Base-by-base conservation (phyloP, 2,797 vertebrate genomes). In the Microctenopoma steveboyesi region DNA sequence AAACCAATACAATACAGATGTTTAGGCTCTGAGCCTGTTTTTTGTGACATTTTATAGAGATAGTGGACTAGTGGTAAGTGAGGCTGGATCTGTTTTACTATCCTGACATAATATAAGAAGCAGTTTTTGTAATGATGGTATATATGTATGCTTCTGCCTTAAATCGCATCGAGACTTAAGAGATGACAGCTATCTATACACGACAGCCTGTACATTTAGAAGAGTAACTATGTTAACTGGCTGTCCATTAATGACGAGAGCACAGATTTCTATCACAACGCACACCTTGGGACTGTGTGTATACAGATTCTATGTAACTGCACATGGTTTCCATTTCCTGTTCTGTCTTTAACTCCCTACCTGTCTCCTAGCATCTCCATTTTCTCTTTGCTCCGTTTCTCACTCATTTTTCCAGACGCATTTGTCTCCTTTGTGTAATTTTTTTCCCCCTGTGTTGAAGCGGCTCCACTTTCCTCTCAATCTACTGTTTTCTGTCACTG, bases 251-350 rank as follows among this genome's bases (percentile, higher is more conserved):
- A 43, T 50, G 22, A 53, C 47, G 16, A 30, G 10, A 12, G 10
- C 37, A 37, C 37, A 37, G 2, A 37, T 37, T 37, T 37, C 7
- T 37, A 37, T 37, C 37, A 37, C 7, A 37, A 37, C 6, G 37
- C 37, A 84, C 71, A 87, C 60, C 66, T 43, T 45, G 67, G 67
- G 43, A 56, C 42, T 22, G 22, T 22, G 22, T 22, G 22, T 22
- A 86, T 78, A 76, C 46, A 62, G 42, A 71, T 81, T 82, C 83
- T 68, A 81, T 69, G 51, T 65, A 81, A 78, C 51, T 67, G 66
- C 90, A 89, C 69, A 82, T 89, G 86, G 82, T 91, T 89, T 85
- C 54, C 16, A 89, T 91, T 92, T 86, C 67, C 78, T 54, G 28
- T 64, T 72, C 53, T 27, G 57, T 76, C 53, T 66, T 53, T 39